Conservation (phyloP, 2,888 invertebrate species). For the Spisula solida region DNA sequence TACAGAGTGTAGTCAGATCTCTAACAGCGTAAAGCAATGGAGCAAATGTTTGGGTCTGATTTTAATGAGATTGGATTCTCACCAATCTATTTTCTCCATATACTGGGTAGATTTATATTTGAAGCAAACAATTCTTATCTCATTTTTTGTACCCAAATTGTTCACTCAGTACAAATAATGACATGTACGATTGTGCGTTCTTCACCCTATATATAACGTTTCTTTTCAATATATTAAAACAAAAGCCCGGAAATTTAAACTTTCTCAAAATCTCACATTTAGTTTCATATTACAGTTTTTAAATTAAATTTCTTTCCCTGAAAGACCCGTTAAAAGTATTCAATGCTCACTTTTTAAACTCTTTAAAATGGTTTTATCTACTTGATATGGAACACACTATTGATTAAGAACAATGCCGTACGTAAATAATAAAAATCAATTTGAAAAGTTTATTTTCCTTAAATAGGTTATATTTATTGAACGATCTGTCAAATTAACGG, state of each 20-base stretch:
- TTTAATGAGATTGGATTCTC: too few species aligned
- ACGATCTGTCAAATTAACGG: background rate
- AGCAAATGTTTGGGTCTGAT: too few species aligned
- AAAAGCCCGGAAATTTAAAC: background rate
- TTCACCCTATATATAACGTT: background rate
- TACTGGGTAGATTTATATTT: too few species aligned
- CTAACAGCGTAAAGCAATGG: too few species aligned
- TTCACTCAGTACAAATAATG: too few species aligned
- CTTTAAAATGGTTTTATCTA: background rate
- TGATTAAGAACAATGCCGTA: background rate
- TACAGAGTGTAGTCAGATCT: too few species aligned
- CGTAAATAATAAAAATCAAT: background rate
- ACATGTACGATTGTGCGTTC: background rate
- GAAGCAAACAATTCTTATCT: too few species aligned
- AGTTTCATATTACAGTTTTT: background rate
- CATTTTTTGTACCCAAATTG: too few species aligned
- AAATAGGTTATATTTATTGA: background rate
- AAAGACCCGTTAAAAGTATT: background rate
- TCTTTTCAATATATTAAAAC: background rate
- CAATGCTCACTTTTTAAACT: constrained; percentile 4
- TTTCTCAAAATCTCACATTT: background rate
- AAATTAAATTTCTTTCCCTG: background rate
- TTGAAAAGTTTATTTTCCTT: background rate
- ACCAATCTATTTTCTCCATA: too few species aligned
- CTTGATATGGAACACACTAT: background rate